Conservation (phyloP, 2,888 invertebrate species). For the Thecophora atra region DNA sequence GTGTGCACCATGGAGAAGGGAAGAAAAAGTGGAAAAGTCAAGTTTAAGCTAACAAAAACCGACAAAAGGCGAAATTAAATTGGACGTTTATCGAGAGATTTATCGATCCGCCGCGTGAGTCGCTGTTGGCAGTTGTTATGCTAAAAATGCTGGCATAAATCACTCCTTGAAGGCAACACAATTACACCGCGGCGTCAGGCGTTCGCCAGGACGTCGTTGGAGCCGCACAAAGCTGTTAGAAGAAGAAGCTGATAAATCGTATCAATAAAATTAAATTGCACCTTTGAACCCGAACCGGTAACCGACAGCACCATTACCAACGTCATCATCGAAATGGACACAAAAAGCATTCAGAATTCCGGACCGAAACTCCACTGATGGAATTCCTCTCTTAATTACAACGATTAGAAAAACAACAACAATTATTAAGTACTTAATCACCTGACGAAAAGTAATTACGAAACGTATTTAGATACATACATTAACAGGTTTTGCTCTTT, state of each 20-base stretch:
- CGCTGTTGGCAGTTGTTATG: slow-evolving; percentile 6
- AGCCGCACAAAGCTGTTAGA: not conserved
- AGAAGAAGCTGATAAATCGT: slow-evolving; percentile 21
- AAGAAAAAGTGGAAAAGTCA: slow-evolving; percentile 33
- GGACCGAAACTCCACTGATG: not conserved
- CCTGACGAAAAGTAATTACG: slow-evolving; percentile 63
- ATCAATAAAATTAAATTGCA: slow-evolving; percentile 32
- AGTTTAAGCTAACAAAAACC: slow-evolving; percentile 35
- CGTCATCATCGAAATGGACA: not conserved
- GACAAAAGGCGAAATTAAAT: slow-evolving; percentile 60
- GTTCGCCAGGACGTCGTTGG: not conserved
- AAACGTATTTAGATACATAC: slow-evolving; percentile 51
- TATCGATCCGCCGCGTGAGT: slow-evolving; percentile 54
- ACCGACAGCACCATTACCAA: not conserved
- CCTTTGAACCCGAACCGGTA: not conserved
- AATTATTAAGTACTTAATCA: slow-evolving; percentile 64
- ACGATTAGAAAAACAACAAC: slow-evolving; percentile 56
- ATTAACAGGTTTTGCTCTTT: slow-evolving; percentile 14
- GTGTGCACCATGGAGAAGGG: slow-evolving; percentile 41
- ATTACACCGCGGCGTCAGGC: slow-evolving; percentile 16
- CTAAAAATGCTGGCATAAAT: slow-evolving; percentile 16
- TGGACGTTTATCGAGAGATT: slow-evolving; percentile 63
- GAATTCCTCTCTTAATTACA: slow-evolving; percentile 50
- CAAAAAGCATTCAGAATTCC: slow-evolving; percentile 28
- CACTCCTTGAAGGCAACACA: slow-evolving; percentile 20